phyloP scores from a whole-genome alignment of 2,888 invertebrate species.

The Lucinisca nassula region DNA sequence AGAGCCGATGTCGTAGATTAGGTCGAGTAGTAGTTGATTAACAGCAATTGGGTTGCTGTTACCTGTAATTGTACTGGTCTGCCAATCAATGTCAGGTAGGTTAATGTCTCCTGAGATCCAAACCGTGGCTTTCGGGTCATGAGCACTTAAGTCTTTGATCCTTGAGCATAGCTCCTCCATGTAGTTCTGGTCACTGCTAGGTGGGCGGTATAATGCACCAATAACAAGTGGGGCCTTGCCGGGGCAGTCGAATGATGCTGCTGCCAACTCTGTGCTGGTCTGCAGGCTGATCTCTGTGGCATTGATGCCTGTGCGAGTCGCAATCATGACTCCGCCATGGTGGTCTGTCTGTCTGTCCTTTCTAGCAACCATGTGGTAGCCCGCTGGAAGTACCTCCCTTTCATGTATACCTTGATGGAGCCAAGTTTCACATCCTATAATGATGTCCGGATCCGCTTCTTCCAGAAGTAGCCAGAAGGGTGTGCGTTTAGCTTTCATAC shows the following conservation, averaged over 20 bases:
- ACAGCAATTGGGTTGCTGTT: too few species aligned
- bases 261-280: background rate
- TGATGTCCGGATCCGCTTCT: background rate
- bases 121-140: background rate
- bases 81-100: too few species aligned
- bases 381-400: constrained; percentile 24
- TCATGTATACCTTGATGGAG: constrained; percentile 40
- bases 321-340: constrained; percentile 37
- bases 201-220: background rate
- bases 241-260: background rate
- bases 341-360: constrained; percentile 15
- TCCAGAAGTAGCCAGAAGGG: background rate
- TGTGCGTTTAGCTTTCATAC: background rate
- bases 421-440: constrained; percentile 30
- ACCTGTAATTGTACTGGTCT: too few species aligned
- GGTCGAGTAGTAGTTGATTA: too few species aligned
- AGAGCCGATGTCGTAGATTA: too few species aligned
- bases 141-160: background rate
- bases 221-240: background rate
- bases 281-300: background rate
- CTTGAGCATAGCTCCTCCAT: background rate
- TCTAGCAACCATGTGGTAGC: constrained; percentile 29
- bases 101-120: too few species aligned
- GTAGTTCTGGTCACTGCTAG: background rate
- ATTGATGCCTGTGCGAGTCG: background rate